Percentiles rank a stretch among this genome's conserved stretches.
Evolutionary conservation across 2,888 invertebrate genomes (phyloP).

Genomic region (Lampropteryx suffumata): DNA sequence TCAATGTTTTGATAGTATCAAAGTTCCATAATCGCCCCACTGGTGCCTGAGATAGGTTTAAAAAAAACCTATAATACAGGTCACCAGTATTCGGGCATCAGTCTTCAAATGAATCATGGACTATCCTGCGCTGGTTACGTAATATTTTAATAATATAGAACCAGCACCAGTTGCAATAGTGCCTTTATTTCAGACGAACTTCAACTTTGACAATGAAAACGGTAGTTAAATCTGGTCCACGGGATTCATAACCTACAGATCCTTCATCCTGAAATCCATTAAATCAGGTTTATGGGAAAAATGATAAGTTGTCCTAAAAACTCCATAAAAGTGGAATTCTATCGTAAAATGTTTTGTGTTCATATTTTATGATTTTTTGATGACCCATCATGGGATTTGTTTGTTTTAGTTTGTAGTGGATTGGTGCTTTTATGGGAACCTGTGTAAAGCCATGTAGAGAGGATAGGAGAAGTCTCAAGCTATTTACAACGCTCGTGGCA

Average conservation of each 20-base stretch:
- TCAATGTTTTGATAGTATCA: too few species aligned
- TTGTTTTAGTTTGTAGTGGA: conserved; percentile 41
- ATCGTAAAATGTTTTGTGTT: conserved; percentile 58
- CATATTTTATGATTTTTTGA: conserved; percentile 52
- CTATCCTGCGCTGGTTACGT: too few species aligned
- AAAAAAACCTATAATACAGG: too few species aligned
- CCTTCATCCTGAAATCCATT: conserved; percentile 41
- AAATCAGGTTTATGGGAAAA: conserved; percentile 63
- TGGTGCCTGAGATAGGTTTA: too few species aligned
- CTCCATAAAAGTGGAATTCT: conserved; percentile 57
- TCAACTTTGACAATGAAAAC: conserved; percentile 17
- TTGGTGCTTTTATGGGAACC: conserved; percentile 14
- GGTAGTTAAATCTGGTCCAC: conserved; percentile 15
- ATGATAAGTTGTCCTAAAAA: conserved; percentile 69
- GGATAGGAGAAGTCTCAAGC: too few species aligned
- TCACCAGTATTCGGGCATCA: too few species aligned
- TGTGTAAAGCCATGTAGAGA: conserved; percentile 4
- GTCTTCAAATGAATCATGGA: too few species aligned
- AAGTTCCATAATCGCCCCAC: too few species aligned
- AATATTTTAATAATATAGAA: too few species aligned
- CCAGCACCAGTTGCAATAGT: too few species aligned
- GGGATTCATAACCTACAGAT: neutral
- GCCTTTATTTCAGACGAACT: neutral
- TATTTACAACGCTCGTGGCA: too few species aligned
- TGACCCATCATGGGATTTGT: conserved; percentile 46